Conservation (phyloP, 2,888 invertebrate genomes). For the Eupithecia abbreviata region DNA sequence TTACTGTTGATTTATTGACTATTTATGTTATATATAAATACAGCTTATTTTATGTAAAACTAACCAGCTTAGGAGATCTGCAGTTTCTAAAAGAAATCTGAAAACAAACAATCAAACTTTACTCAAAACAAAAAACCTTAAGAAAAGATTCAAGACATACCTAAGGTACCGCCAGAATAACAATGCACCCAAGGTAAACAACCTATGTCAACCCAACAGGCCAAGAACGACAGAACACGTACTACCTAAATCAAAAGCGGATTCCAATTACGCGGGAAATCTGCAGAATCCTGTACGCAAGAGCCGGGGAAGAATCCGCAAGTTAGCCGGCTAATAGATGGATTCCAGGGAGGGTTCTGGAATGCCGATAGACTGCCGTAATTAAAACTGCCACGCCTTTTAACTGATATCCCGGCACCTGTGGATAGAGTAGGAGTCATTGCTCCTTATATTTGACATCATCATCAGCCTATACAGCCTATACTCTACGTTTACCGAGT, state of each 20-base stretch:
- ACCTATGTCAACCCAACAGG: constrained; percentile 13
- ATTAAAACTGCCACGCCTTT: constrained; percentile 75
- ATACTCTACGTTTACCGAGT: too few relatives aligned
- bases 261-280: constrained; percentile 36
- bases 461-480: too few relatives aligned
- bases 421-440: constrained; percentile 14
- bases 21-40: background rate
- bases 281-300: constrained; percentile 34
- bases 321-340: constrained; percentile 70
- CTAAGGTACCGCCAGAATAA: constrained; percentile 4
- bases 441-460: too few relatives aligned
- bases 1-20: background rate
- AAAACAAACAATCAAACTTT: background rate
- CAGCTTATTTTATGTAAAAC: background rate
- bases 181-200: constrained; percentile 15
- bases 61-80: background rate
- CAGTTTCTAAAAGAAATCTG: background rate
- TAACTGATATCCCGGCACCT: constrained; percentile 57
- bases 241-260: constrained; percentile 28
- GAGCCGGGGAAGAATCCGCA: constrained; percentile 55
- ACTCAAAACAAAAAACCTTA: background rate
- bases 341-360: constrained; percentile 62
- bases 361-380: constrained; percentile 72
- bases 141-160: constrained; percentile 12
- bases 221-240: constrained; percentile 19